Base-by-base conservation (phyloP, 2,113 vertebrate genomes). In the Electrona antarctica region DNA sequence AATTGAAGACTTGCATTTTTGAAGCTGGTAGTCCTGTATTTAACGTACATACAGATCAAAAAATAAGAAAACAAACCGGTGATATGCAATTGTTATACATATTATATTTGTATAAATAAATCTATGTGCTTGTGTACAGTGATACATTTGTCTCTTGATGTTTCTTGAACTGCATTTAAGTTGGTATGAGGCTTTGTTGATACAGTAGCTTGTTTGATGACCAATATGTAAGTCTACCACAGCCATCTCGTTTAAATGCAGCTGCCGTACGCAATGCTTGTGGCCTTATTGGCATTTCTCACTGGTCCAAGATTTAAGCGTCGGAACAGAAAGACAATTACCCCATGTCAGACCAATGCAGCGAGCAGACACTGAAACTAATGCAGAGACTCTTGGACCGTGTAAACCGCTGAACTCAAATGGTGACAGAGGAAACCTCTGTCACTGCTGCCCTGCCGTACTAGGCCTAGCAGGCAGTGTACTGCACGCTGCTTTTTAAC, bases 101-200 rank as follows among this genome's bases (percentile, higher is more conserved):
- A 93, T 80, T 94, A 94, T 94, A 94, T 94, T 93, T 94, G 92
- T 94, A 93, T 91, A 90, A 93, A 94, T 93, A 94, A 93, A 93
- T 90, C 85, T 84, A 88, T 88, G 90, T 94, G 87, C 77, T 89
- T 92, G 93, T 93, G 87, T 88, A 87, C 84, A 90, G 81, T 89
- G 80, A 77, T 14, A n/a, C 15, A 29, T 56, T 66, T 61, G 73
- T 85, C 4, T 52, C 29, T 54, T 74, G 3, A 5, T 41, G 14
- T n/a, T 3, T 54, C 8, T 67, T 8, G 3, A 33, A 15, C 29
- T 55, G 8, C 13, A 0, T 15, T 54, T 33, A 8, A 48, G 33
- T 57, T 54, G 8, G 7, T 33, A 0, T 33, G 7, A 11, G 49
- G 11, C 33, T 33, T 33, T 33, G 29, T 33, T 33, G 4, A 33